phyloP scores from a whole-genome alignment of 2,888 invertebrate species.

The Chirona hameri region DNA sequence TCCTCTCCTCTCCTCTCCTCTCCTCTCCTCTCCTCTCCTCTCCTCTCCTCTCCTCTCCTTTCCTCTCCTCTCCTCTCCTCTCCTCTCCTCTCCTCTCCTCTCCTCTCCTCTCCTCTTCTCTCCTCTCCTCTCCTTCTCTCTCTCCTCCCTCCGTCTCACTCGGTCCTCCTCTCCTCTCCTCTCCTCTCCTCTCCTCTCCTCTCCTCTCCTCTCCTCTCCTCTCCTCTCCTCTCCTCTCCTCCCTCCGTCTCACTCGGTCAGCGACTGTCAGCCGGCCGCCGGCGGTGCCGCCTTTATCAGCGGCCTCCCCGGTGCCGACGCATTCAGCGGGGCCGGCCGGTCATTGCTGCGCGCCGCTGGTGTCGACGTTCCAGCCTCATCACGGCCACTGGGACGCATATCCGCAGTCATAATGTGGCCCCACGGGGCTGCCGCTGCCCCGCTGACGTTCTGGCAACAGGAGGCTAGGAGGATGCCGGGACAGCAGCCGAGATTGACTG shows the following conservation, averaged over 20 bases:
- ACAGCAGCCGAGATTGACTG: too few species aligned
- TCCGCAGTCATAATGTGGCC: background rate
- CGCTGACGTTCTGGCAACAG: too few species aligned
- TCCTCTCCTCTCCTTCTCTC: background rate
- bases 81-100: background rate
- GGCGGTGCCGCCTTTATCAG: background rate
- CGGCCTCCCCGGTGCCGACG: background rate
- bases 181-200: background rate
- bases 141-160: background rate
- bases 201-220: background rate
- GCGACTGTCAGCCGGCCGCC: background rate
- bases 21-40: background rate
- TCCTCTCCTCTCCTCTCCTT: too few species aligned
- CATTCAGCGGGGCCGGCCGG: background rate
- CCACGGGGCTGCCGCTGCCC: background rate
- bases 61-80: background rate
- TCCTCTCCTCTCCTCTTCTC: background rate
- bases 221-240: background rate
- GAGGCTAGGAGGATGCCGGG: too few species aligned
- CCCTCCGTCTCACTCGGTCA: background rate
- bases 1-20: background rate
- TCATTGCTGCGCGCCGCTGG: background rate
- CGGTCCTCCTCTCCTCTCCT: background rate
- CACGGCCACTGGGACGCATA: background rate
- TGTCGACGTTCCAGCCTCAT: background rate